Percentiles rank a stretch among this genome's conserved stretches.
Conservation (phyloP, 2,888 invertebrate species). For the Hypsopygia costalis region DNA sequence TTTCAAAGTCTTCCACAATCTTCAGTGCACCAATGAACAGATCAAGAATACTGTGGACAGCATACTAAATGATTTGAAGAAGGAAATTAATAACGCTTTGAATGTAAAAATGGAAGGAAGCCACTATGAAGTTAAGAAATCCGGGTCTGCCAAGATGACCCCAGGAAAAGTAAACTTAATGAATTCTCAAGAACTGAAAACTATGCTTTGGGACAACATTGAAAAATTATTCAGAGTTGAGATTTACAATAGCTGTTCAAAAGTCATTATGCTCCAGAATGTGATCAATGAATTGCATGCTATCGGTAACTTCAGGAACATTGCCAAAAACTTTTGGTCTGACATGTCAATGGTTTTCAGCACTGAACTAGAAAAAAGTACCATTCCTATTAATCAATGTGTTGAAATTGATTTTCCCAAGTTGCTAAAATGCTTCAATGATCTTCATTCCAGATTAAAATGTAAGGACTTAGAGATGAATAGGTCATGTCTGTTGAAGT, state of each 20-base stretch:
- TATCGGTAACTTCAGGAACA: slow-evolving; percentile 71
- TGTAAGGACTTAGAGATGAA: slow-evolving; percentile 80
- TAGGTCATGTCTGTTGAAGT: slow-evolving; percentile 81
- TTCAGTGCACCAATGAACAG: slow-evolving; percentile 75
- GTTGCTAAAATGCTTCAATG: slow-evolving; percentile 89
- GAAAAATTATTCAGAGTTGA: slow-evolving; percentile 91
- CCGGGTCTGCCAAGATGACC: slow-evolving; percentile 57
- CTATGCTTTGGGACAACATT: slow-evolving; percentile 92
- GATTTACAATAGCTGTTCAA: slow-evolving; percentile 85
- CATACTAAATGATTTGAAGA: slow-evolving; percentile 73
- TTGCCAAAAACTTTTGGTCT: slow-evolving; percentile 81
- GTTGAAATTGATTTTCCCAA: slow-evolving; percentile 94
- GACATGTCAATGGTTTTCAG: slow-evolving; percentile 65
- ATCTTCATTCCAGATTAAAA: slow-evolving; percentile 86
- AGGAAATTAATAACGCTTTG: slow-evolving; percentile 71
- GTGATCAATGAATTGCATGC: slow-evolving; percentile 72
- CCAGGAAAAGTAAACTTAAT: slow-evolving; percentile 76
- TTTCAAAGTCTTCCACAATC: slow-evolving; percentile 72
- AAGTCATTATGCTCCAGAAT: slow-evolving; percentile 81
- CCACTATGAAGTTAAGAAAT: slow-evolving; percentile 58
- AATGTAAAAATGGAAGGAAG: slow-evolving; percentile 67
- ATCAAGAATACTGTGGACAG: slow-evolving; percentile 72
- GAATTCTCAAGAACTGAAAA: slow-evolving; percentile 77
- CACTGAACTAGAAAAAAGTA: slow-evolving; percentile 76
- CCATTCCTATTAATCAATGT: slow-evolving; percentile 85